These are phyloP conservation scores for Nettapus auritus DNA, from an alignment of 2,113 vertebrate genomes.

Conservation along the genomic window DNA sequence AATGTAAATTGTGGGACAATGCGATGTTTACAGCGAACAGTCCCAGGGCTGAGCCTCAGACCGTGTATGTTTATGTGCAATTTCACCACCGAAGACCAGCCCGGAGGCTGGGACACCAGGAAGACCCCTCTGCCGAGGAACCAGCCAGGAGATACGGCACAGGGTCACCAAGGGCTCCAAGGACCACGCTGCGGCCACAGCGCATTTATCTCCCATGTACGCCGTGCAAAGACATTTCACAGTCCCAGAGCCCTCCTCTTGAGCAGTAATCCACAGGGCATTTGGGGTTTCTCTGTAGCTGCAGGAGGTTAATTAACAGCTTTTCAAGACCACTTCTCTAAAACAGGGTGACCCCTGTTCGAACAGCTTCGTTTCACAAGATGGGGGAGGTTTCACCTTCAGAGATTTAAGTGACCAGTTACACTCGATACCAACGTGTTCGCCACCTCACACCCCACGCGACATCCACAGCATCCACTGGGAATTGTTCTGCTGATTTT, in stretches of 20 bases:
- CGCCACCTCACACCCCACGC: not conserved
- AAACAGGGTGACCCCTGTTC: not conserved
- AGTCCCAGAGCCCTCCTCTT: not conserved
- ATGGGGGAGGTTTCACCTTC: not conserved
- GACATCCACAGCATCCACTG: not conserved
- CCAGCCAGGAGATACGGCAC: not conserved
- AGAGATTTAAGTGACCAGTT: not conserved
- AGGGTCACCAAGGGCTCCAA: not conserved
- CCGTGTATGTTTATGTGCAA: not conserved
- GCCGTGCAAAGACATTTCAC: not conserved
- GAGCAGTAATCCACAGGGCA: not conserved
- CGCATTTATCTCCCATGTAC: not conserved
- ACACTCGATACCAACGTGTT: not conserved
- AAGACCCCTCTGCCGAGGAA: not conserved
- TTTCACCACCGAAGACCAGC: not conserved
- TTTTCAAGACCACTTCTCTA: not conserved
- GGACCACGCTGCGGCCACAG: not conserved
- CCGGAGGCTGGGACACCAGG: not conserved
- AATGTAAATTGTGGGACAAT: constrained; percentile 42
- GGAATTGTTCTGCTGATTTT: not conserved
- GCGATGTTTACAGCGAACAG: constrained; percentile 1
- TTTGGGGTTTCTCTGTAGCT: not conserved
- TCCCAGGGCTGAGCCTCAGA: constrained; percentile 16
- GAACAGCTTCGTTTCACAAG: not conserved
- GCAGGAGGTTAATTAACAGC: not conserved